Evolutionary conservation across 2,113 vertebrate genomes (phyloP).

Genomic region (Bos taurus): DNA sequence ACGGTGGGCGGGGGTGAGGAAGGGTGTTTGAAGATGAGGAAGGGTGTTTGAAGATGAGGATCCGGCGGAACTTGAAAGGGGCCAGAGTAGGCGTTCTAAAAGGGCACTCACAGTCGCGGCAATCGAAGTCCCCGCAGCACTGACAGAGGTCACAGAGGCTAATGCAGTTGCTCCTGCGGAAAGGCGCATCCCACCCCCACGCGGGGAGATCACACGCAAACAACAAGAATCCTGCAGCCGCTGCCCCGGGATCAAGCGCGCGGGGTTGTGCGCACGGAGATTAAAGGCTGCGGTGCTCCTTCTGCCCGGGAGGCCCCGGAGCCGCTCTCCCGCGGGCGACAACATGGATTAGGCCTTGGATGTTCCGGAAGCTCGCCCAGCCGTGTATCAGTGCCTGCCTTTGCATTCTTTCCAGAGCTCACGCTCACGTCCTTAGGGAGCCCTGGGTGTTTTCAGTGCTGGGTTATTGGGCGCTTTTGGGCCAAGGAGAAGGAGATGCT

Average conservation of each 20-base stretch:
- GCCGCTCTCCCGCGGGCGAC: accelerated
- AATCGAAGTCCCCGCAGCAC: not conserved
- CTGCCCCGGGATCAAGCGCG: accelerated
- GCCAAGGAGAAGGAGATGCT: not conserved
- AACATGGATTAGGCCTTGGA: not conserved
- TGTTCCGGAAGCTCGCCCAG: not conserved
- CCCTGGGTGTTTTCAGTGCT: not conserved
- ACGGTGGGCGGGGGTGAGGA: too few species aligned
- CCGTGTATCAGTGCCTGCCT: not conserved
- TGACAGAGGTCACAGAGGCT: not conserved
- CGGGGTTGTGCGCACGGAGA: accelerated
- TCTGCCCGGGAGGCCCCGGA: not conserved
- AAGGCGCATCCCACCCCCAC: accelerated
- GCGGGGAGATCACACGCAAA: not conserved
- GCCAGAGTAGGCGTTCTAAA: not conserved
- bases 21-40: not conserved
- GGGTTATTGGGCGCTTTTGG: accelerated
- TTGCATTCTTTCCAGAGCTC: not conserved
- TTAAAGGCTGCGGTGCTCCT: not conserved
- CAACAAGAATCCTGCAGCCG: accelerated
- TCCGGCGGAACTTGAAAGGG: not conserved
- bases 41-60: not conserved
- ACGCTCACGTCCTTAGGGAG: accelerated
- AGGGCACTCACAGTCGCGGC: not conserved
- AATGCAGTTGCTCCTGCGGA: accelerated